phyloP scores from a whole-genome alignment of 2,888 invertebrate species.

The Beris chalybata region DNA sequence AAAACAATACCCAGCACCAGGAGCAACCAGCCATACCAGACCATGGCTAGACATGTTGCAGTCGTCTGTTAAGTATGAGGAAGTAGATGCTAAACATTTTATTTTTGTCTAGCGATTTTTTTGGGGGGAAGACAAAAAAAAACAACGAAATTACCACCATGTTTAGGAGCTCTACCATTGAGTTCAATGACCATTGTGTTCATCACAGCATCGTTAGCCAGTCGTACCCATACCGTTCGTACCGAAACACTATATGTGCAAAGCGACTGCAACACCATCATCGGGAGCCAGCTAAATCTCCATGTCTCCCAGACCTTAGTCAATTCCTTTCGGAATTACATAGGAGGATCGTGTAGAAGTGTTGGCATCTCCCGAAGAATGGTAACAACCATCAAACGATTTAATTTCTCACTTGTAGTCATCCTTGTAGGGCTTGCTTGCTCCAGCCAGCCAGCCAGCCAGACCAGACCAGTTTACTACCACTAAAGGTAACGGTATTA shows the following conservation, averaged over 20 bases:
- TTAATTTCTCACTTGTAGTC: conserved; percentile 14
- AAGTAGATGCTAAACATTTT: conserved; percentile 12
- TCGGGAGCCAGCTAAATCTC: not conserved
- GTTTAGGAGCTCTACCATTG: too few relatives aligned
- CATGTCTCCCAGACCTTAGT: not conserved
- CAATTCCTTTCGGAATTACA: conserved; percentile 9
- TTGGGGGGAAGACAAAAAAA: conserved; percentile 2
- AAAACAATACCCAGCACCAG: conserved; percentile 22
- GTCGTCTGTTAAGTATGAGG: conserved; percentile 11
- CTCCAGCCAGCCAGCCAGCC: too few relatives aligned
- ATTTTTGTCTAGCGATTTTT: conserved; percentile 20
- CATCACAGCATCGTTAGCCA: not conserved
- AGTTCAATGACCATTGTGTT: too few relatives aligned
- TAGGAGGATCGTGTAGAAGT: not conserved
- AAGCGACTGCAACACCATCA: not conserved
- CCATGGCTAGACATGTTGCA: conserved; percentile 37
- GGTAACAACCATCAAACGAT: conserved; percentile 13
- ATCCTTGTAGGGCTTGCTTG: not conserved
- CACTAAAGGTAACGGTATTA: conserved; percentile 10
- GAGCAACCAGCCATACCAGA: conserved; percentile 32
- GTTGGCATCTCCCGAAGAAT: conserved; percentile 15
- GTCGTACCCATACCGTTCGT: not conserved
- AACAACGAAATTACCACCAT: too few relatives aligned
- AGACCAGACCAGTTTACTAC: conserved; percentile 9
- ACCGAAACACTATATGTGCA: not conserved